Evolutionary conservation across 2,113 vertebrate species (phyloP).

Genomic region (Cochlearius cochlearius): DNA sequence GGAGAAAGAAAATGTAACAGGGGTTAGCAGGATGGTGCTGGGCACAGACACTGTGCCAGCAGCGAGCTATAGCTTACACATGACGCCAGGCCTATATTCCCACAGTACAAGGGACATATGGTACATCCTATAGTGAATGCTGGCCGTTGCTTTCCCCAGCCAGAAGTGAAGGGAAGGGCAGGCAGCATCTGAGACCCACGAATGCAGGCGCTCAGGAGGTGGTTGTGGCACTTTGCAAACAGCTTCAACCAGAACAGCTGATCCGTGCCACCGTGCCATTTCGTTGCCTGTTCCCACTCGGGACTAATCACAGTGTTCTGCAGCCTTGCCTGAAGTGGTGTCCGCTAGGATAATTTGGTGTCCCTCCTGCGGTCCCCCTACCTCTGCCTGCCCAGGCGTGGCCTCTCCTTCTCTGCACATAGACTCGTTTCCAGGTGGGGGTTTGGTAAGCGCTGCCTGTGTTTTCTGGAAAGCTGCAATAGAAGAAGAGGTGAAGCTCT

Average conservation of each 20-base stretch:
- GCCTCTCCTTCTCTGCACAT: not conserved
- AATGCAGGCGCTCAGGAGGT: fast-evolving
- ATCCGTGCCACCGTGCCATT: fast-evolving
- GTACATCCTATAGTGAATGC: not conserved
- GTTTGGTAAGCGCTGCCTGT: not conserved
- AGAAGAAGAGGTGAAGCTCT: not conserved
- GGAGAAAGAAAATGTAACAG: not conserved
- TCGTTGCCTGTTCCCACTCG: fast-evolving
- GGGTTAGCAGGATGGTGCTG: not conserved
- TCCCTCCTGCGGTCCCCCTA: not conserved
- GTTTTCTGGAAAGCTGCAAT: not conserved
- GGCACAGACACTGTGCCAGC: not conserved
- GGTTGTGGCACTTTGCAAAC: not conserved
- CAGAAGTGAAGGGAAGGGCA: not conserved
- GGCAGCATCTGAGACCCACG: not conserved
- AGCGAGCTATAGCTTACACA: not conserved
- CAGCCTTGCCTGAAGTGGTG: not conserved
- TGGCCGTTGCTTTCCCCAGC: not conserved
- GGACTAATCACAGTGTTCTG: not conserved
- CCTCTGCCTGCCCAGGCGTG: not conserved
- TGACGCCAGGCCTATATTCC: not conserved
- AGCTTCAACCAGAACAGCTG: not conserved
- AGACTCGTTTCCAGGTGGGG: not conserved
- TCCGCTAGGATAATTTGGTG: not conserved
- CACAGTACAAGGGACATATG: not conserved